phyloP scores from a whole-genome alignment of 1,140 invertebrate genomes.

The Apis florea region DNA sequence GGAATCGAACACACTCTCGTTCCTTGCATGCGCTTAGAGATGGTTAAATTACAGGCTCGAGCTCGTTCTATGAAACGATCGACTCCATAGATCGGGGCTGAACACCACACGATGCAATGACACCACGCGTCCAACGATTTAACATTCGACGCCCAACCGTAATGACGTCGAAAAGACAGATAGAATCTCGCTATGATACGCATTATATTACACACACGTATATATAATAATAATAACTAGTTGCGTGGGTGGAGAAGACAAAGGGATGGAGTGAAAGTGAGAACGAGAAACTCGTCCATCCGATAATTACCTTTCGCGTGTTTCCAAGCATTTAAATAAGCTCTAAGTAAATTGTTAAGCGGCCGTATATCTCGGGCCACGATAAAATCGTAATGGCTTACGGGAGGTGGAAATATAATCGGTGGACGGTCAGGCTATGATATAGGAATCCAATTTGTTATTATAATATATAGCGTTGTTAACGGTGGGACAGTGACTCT shows the following conservation, averaged over 20 bases:
- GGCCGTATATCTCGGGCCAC: constrained; percentile 32
- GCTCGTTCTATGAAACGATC: constrained; percentile 14
- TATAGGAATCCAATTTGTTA: constrained; percentile 48
- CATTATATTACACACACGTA: no score
- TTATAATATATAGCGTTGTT: constrained; percentile 41
- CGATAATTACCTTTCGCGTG: constrained; percentile 61
- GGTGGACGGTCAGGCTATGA: constrained; percentile 24
- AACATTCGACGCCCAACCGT: neutral
- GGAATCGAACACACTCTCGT: neutral
- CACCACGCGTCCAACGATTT: constrained; percentile 4
- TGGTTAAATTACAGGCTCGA: constrained; percentile 20
- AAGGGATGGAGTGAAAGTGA: neutral
- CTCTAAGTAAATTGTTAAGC: constrained; percentile 41
- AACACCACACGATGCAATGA: constrained; percentile 17
- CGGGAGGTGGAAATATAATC: constrained; percentile 39
- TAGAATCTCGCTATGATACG: constrained; percentile 15
- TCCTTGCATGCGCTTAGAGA: constrained; percentile 12
- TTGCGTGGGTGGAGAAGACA: constrained; percentile 38
- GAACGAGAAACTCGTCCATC: constrained; percentile 49
- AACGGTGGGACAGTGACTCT: constrained; percentile 25
- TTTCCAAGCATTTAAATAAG: constrained; percentile 39
- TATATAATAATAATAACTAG: constrained; percentile 31
- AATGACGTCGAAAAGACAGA: constrained; percentile 14
- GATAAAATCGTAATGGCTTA: constrained; percentile 56
- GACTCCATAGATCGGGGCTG: neutral